Evolutionary conservation across 2,888 invertebrate genomes (phyloP), one percentile per base, ranked within the genome.

Genomic region (Clivina fossor): DNA sequence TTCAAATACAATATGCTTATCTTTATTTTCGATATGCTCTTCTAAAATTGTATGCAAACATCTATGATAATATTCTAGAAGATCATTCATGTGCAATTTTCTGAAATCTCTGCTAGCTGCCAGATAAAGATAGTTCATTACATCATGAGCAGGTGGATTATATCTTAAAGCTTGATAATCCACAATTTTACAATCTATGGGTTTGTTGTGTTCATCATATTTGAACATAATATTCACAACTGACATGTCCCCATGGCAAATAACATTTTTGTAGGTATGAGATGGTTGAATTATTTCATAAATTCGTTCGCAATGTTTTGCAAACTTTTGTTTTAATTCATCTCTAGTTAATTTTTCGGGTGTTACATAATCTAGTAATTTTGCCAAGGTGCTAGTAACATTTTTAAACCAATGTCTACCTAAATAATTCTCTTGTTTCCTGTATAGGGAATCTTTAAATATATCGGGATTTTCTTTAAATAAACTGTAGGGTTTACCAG

Each of bases 131-230:
- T 68, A 60, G 32, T 59, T 60, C 67, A 80, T 75, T 1, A 84
- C 71, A 64, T 88, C 87, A 19, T 82, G 74, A 15, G 81, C 79
- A 0, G 84, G 82, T 0, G 86, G 84, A 15, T 80, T 80, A 67
- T 82, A 86, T 43, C 68, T 60, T n/a, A 65, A 61, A 4, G 64
- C 56, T 62, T 71, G 71, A 57, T 65, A 73, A 61, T 72, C 71
- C 3, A 72, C 56, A 5, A 72, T 56, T 38, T 64, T 65, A 38
- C 66, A 67, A 16, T 65, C 63, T 2, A 63, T 58, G 13, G 66
- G 65, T 19, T 57, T 32, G 2, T 47, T 41, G 16, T 53, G 50
- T 11, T 61, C 51, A 32, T 63, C 58, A 37, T 66, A 62, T 35
- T 66, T 62, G 46, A 69, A 67, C 48, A 72, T 54, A n/a, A 69